phyloP scores from a whole-genome alignment of 2,888 invertebrate species.

The Agrilus mali region DNA sequence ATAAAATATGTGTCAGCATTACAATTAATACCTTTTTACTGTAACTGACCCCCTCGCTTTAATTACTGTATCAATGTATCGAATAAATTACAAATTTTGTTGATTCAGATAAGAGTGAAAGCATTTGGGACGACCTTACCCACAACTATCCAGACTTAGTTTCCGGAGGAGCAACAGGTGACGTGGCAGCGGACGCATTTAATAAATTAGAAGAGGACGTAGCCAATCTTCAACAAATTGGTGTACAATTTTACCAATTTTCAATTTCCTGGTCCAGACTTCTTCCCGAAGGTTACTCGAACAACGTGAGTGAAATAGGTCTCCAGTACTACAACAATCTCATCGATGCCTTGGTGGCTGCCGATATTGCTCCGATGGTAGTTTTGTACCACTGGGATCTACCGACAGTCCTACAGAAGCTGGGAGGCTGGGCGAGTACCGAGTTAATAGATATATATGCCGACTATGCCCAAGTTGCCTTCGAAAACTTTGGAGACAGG shows the following conservation, averaged over 20 bases:
- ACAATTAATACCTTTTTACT: no score
- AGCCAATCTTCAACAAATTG: conserved; percentile 40
- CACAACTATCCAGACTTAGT: conserved; percentile 39
- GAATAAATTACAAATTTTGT: no score
- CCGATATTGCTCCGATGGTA: conserved; percentile 41
- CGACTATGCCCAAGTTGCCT: conserved; percentile 40
- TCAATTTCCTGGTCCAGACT: conserved; percentile 54
- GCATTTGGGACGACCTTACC: conserved; percentile 37
- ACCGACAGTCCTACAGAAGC: conserved; percentile 31
- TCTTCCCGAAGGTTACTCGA: conserved; percentile 48
- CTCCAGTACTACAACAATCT: conserved; percentile 62
- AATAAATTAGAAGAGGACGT: conserved; percentile 51
- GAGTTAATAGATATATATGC: conserved; percentile 39
- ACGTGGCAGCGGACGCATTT: conserved; percentile 55
- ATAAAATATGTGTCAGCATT: no score
- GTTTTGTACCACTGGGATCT: conserved; percentile 28
- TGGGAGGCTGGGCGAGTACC: conserved; percentile 51
- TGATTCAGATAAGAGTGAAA: conserved; percentile 36
- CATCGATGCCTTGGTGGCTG: conserved; percentile 50
- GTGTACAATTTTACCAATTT: conserved; percentile 43
- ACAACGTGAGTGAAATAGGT: conserved; percentile 53
- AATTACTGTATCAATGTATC: no score
- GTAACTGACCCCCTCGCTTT: no score
- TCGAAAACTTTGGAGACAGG: conserved; percentile 27
- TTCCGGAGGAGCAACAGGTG: conserved; percentile 39